Evolutionary conservation across 1,140 invertebrate species (phyloP).

Genomic region (Lamellibrachia luymesi): DNA sequence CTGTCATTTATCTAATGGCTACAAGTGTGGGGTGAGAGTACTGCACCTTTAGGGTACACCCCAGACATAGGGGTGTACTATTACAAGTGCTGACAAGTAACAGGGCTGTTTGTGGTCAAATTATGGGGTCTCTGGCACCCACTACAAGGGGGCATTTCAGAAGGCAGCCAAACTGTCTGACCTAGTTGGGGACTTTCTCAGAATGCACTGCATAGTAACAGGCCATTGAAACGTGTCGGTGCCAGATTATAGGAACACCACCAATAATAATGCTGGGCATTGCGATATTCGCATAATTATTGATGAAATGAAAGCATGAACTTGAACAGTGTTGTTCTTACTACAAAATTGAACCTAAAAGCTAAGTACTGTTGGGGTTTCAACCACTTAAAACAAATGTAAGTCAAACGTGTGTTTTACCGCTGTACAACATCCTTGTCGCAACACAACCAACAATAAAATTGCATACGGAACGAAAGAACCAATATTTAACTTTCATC

Average conservation of each 20-base stretch:
- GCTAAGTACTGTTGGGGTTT: background rate
- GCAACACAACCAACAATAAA: background rate
- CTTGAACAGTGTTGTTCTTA: background rate
- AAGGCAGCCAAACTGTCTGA: background rate
- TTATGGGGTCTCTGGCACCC: background rate
- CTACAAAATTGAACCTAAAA: background rate
- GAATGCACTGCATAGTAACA: background rate
- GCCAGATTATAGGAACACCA: background rate
- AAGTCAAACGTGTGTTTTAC: background rate
- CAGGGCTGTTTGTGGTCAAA: background rate
- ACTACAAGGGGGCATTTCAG: background rate
- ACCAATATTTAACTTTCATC: background rate
- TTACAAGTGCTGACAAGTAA: background rate
- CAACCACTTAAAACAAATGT: background rate
- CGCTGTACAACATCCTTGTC: background rate
- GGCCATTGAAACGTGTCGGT: background rate
- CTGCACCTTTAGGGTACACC: background rate
- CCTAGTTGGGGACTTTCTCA: background rate
- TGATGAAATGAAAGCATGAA: background rate
- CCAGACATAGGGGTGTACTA: background rate
- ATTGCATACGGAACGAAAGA: background rate
- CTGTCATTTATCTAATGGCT: background rate
- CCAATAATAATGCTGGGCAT: background rate
- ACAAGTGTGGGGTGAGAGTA: background rate
- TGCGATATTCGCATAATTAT: background rate